A percentile compares a stretch with the other conserved stretches of the same genome.
Conservation (phyloP, 2,888 invertebrate species). For the Autographa gamma region DNA sequence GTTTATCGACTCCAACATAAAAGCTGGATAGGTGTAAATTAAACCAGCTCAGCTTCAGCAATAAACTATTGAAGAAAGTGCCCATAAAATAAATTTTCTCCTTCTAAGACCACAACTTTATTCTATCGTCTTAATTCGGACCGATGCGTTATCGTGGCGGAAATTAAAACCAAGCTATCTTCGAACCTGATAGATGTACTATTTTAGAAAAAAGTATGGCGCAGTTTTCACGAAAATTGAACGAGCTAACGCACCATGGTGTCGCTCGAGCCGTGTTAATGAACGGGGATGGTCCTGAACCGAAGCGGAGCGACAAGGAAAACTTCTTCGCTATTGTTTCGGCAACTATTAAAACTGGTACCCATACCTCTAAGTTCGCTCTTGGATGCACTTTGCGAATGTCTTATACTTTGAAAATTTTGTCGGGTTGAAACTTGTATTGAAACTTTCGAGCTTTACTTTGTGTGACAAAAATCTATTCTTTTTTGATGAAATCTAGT, state of each 20-base stretch:
- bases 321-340: conserved; percentile 79
- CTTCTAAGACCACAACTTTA: conserved; percentile 42
- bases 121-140: conserved; percentile 50
- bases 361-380: conserved; percentile 68
- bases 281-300: conserved; percentile 53
- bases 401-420: conserved; percentile 76
- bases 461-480: conserved; percentile 46
- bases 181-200: conserved; percentile 53
- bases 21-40: conserved; percentile 40
- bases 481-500: background rate
- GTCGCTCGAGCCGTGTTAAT: conserved; percentile 64
- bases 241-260: conserved; percentile 63
- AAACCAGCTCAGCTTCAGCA: conserved; percentile 40
- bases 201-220: conserved; percentile 54
- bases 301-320: conserved; percentile 59
- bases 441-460: conserved; percentile 64
- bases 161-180: conserved; percentile 41
- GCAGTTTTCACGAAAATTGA: conserved; percentile 64
- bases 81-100: conserved; percentile 51
- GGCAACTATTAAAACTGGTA: conserved; percentile 67
- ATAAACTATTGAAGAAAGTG: conserved; percentile 51
- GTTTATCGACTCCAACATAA: conserved; percentile 21
- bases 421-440: conserved; percentile 66
- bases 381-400: conserved; percentile 73
- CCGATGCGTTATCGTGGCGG: conserved; percentile 43